Conservation (phyloP, 2,888 invertebrate species). For the Drosophila fungiperda region DNA sequence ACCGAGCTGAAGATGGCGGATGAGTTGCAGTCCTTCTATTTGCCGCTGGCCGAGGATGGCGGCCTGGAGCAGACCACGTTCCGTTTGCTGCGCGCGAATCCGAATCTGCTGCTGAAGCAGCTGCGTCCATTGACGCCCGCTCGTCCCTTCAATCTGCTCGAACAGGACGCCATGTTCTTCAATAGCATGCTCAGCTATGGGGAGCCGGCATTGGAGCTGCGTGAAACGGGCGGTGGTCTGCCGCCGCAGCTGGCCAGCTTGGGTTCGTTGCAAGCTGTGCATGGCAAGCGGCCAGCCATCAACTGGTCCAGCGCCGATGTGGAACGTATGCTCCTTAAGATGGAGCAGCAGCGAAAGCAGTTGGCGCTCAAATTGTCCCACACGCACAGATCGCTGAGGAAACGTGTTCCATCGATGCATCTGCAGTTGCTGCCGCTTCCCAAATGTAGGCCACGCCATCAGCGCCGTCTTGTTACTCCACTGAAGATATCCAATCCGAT, state of each 20-base stretch:
- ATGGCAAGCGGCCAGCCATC: background rate
- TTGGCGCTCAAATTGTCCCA: background rate
- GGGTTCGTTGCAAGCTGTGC: background rate
- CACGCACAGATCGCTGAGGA: background rate
- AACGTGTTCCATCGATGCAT: background rate
- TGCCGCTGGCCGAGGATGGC: slow-evolving; percentile 53
- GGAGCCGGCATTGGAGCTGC: slow-evolving; percentile 5
- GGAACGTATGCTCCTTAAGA: slow-evolving; percentile 12
- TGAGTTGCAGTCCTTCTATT: slow-evolving; percentile 71
- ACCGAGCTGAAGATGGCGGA: slow-evolving; percentile 73
- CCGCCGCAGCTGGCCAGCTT: background rate
- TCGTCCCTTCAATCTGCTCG: slow-evolving; percentile 76
- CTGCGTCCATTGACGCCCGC: slow-evolving; percentile 61
- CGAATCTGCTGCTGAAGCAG: slow-evolving; percentile 70
- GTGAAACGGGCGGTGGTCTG: slow-evolving; percentile 32
- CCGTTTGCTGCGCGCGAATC: slow-evolving; percentile 72
- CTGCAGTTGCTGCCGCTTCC: background rate
- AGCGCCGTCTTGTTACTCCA: slow-evolving; percentile 34
- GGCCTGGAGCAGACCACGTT: slow-evolving; percentile 77
- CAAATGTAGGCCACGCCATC: background rate
- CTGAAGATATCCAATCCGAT: slow-evolving; percentile 5
- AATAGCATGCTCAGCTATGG: slow-evolving; percentile 60
- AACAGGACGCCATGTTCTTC: slow-evolving; percentile 82
- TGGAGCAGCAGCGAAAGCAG: background rate
- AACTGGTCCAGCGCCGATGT: slow-evolving; percentile 25